Conservation (phyloP, 2,797 vertebrate genomes). For the Monodelphis domestica region DNA sequence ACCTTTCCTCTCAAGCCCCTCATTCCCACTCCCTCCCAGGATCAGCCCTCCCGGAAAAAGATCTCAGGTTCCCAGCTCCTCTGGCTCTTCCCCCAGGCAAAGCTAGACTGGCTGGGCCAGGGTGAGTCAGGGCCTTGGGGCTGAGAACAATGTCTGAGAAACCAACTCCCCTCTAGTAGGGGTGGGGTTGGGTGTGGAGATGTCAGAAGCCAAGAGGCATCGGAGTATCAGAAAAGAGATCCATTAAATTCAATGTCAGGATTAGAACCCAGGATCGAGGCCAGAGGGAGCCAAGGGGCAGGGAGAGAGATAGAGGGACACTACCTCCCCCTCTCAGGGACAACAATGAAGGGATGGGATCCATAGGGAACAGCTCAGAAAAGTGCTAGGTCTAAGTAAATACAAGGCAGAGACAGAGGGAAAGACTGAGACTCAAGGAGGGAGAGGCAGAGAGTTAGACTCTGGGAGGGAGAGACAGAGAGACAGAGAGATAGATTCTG, state of each 20-base stretch:
- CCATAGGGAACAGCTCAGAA: not conserved
- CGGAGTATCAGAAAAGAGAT: not conserved
- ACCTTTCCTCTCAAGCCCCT: not conserved
- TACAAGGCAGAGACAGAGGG: not conserved
- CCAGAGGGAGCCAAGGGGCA: not conserved
- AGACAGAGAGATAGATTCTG: rapidly evolving
- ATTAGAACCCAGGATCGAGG: not conserved
- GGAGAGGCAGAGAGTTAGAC: not conserved
- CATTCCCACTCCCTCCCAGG: not conserved
- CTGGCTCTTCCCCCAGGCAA: not conserved
- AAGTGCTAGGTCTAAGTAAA: not conserved
- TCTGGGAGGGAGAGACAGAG: not conserved
- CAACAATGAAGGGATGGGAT: no score
- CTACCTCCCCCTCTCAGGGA: no score
- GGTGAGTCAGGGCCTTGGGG: conserved; percentile 27
- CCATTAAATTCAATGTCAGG: not conserved
- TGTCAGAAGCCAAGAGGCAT: not conserved
- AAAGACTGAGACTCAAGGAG: not conserved
- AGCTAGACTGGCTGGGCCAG: not conserved
- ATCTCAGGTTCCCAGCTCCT: not conserved
- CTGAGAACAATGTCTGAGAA: not conserved
- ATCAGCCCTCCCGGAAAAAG: not conserved
- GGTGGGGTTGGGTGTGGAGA: not conserved
- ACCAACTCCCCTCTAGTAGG: not conserved
- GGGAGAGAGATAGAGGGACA: not conserved